These are phyloP conservation scores for Ornithoptera priamus DNA, from an alignment of 2,888 invertebrate species.

Conservation along the genomic window DNA sequence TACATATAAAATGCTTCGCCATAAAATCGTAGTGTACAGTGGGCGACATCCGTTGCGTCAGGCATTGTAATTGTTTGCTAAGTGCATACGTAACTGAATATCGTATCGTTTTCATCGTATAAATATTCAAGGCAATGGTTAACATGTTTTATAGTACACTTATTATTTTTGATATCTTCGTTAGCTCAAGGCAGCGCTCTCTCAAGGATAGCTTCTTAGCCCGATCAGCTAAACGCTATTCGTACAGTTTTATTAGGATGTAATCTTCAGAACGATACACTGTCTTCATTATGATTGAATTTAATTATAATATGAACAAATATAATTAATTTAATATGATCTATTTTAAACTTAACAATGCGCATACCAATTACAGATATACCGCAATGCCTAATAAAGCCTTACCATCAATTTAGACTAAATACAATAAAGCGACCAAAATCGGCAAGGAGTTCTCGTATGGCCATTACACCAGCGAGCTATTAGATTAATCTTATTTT, in stretches of 20 bases:
- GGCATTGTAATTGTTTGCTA: constrained; percentile 3
- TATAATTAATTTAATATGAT: neutral
- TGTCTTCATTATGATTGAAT: too few relatives aligned
- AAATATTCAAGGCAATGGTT: too few relatives aligned
- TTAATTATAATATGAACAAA: too few relatives aligned
- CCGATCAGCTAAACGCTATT: neutral
- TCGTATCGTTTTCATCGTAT: neutral
- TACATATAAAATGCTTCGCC: constrained; percentile 17
- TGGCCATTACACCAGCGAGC: neutral
- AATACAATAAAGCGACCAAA: constrained; percentile 2
- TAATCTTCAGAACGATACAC: too few relatives aligned
- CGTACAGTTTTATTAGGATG: neutral
- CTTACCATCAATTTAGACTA: neutral
- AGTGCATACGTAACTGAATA: neutral
- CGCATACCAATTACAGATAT: neutral
- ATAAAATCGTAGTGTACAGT: constrained; percentile 15
- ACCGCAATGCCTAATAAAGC: constrained; percentile 1
- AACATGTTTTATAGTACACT: too few relatives aligned
- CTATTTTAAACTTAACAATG: too few relatives aligned
- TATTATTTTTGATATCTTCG: too few relatives aligned
- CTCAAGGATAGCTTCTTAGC: too few relatives aligned
- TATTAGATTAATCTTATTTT: too few relatives aligned
- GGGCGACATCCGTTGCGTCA: constrained; percentile 14
- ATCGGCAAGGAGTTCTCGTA: neutral
- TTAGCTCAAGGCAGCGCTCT: too few relatives aligned